These are phyloP conservation scores for Calyptomena viridis DNA, from an alignment of 2,113 vertebrate genomes.

Conservation along the genomic window DNA sequence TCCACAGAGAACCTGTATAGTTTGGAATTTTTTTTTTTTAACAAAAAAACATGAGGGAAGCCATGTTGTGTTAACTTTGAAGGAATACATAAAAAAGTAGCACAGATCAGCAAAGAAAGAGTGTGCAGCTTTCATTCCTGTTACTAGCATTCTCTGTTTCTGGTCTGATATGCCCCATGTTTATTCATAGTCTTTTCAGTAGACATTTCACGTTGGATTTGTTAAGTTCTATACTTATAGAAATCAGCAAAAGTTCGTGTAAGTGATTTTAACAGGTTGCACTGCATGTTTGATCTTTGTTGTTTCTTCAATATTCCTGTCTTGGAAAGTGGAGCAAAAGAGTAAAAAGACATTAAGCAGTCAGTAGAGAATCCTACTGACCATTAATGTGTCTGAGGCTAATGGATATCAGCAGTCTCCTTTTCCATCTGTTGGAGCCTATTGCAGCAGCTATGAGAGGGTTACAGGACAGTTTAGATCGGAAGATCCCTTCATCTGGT, in stretches of 20 bases:
- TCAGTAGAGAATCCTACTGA: accelerated
- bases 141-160: neutral
- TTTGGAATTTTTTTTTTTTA: neutral
- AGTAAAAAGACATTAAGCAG: neutral
- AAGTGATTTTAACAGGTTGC: neutral
- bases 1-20: neutral
- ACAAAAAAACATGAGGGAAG: neutral
- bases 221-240: neutral
- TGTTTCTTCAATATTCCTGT: neutral
- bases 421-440: neutral
- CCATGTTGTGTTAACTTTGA: neutral
- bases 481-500: neutral
- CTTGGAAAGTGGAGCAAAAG: neutral
- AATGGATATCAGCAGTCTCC: neutral
- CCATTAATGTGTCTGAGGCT: neutral
- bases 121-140: neutral
- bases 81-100: neutral
- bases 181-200: neutral
- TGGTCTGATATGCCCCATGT: neutral
- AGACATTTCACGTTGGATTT: neutral
- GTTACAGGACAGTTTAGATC: neutral
- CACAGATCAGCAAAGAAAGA: neutral
- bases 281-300: neutral
- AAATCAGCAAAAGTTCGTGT: neutral
- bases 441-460: neutral